Conservation (phyloP, 2,113 vertebrate species). For the Crotalus helleri region DNA sequence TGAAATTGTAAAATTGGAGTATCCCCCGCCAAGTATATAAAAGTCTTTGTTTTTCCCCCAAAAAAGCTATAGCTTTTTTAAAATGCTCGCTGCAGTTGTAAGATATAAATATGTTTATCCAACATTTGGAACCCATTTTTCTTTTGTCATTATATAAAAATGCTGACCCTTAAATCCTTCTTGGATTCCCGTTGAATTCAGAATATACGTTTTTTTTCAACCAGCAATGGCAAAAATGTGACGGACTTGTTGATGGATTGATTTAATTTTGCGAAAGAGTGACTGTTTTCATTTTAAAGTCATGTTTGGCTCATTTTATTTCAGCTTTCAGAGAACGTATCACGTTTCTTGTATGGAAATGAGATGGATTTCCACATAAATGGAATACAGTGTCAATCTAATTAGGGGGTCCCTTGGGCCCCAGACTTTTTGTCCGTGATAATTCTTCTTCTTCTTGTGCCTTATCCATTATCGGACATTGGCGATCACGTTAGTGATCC, state of each 20-base stretch:
- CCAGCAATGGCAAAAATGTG: not conserved
- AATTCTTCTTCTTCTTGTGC: not conserved
- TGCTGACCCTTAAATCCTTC: not conserved
- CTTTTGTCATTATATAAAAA: not conserved
- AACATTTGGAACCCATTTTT: not conserved
- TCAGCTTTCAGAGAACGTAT: not conserved
- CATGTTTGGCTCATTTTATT: constrained; percentile 14
- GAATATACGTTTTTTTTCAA: not conserved
- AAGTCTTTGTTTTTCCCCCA: not conserved
- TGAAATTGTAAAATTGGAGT: not conserved
- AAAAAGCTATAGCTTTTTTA: accelerated
- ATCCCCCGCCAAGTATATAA: not conserved
- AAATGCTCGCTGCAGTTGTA: not conserved
- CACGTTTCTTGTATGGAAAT: constrained; percentile 41
- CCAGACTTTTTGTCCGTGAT: constrained; percentile 43
- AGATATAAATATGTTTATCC: not conserved
- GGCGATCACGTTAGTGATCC: too few relatives aligned
- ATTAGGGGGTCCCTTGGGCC: constrained; percentile 41
- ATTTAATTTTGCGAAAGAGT: constrained; percentile 15
- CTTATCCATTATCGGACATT: too few relatives aligned
- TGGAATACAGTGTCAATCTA: constrained; percentile 57
- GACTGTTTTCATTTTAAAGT: not conserved
- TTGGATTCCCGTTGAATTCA: constrained; percentile 3
- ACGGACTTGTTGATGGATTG: not conserved
- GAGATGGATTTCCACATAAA: constrained; percentile 56